phyloP scores from a whole-genome alignment of 1,140 invertebrate genomes.

The Capitella teleta region DNA sequence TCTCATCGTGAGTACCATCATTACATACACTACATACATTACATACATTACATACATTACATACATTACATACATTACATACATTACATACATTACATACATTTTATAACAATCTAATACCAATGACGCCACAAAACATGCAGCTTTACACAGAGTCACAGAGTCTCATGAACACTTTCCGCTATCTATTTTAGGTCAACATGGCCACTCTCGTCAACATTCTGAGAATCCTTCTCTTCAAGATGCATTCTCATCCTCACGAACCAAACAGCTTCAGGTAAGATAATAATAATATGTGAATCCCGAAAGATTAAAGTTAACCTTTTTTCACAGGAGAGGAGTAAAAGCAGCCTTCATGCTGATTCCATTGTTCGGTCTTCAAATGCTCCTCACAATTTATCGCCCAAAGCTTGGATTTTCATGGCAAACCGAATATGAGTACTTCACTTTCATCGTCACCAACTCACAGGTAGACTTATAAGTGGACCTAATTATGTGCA shows the following conservation, averaged over 20 bases:
- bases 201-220: conserved; percentile 85
- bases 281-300: conserved; percentile 6
- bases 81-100: too few relatives aligned
- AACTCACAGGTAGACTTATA: conserved; percentile 29
- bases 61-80: too few relatives aligned
- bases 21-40: too few relatives aligned
- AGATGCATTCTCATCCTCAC: conserved; percentile 39
- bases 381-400: conserved; percentile 83
- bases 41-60: too few relatives aligned
- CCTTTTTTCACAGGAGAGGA: conserved; percentile 25
- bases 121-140: too few relatives aligned
- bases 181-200: conserved; percentile 51
- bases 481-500: too few relatives aligned
- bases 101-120: too few relatives aligned
- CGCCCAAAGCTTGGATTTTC: conserved; percentile 38
- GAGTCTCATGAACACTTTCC: too few relatives aligned
- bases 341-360: conserved; percentile 64
- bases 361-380: conserved; percentile 55
- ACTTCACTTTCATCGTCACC: conserved; percentile 21
- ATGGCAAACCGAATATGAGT: conserved; percentile 19
- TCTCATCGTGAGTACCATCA: conserved; percentile 32
- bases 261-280: conserved; percentile 48
- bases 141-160: too few relatives aligned
- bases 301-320: too few relatives aligned
- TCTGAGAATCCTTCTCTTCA: conserved; percentile 67